Evolutionary conservation across 2,797 vertebrate species (phyloP), one percentile per base, ranked within the genome.

Genomic region (Staurois parvus): DNA sequence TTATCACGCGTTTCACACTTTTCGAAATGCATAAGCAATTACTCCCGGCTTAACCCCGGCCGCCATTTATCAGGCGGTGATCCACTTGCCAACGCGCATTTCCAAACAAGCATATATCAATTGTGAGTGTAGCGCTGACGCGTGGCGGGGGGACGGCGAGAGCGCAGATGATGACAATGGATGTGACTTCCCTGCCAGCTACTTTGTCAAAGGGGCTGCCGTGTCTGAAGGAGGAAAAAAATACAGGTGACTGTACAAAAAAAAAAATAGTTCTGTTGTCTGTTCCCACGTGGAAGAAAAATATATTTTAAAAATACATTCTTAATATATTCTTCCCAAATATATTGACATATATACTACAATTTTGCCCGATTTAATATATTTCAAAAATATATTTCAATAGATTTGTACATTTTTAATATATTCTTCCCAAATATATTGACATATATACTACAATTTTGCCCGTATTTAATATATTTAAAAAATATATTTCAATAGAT

Each of bases 101-200:
- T 68, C 70, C 48, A 81, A 85, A 81, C 84, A 85, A 76, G 80
- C 78, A 79, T 85, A 85, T 80, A 85, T 85, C 76, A 85, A 85
- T 79, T 68, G 69, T 80, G 84, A 85, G 78, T 32, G 59, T 75
- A 21, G 76, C 66, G 15, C 13, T 74, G 84, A 80, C 77, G 72
- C 37, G 37, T 37, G 30, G 40, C 48, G 84, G 84, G 84, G 84
- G 56, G 52, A 79, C 73, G 72, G 67, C 69, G 26, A 73, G 83
- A 79, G 77, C 42, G 26, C 69, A 19, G 72, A 68, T 79, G 56
- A 81, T 81, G 84, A 85, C 84, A 85, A 37, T 80, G 69, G 70
- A 79, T 64, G 76, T 30, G 76, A 32, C 62, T 52, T 66, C 45
- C 45, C 29, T 70, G 67, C 67, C 83, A 84, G 78, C 40, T 81